Conservation (phyloP, 2,797 vertebrate genomes). For the Myiothlypis chrysogaster region DNA sequence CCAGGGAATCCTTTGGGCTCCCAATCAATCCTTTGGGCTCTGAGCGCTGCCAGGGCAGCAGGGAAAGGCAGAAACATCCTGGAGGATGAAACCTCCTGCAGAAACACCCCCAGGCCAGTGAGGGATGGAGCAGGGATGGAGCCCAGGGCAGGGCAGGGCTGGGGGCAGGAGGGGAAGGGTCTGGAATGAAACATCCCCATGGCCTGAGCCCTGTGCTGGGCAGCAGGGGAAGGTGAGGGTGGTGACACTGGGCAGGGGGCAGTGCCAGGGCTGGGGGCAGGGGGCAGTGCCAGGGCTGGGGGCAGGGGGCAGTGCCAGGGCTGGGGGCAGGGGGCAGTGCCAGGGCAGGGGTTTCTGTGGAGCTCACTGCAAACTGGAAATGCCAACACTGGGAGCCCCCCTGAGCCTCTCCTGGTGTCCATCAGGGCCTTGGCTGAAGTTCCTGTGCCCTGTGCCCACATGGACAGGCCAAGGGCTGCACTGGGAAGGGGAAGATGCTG, state of each 20-base stretch:
- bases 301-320: too few relatives aligned
- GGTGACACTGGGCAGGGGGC: not conserved
- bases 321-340: too few relatives aligned
- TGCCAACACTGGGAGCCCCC: not conserved
- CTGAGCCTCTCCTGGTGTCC: not conserved
- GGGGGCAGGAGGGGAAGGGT: not conserved
- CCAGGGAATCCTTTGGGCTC: not conserved
- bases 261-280: not conserved
- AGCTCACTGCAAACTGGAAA: too few relatives aligned
- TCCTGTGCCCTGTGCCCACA: not conserved
- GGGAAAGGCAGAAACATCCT: not conserved
- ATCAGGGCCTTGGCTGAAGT: not conserved
- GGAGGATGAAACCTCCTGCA: not conserved
- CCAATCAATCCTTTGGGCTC: not conserved
- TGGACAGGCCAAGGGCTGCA: not conserved
- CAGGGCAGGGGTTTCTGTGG: too few relatives aligned
- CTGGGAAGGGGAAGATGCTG: not conserved
- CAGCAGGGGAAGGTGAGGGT: not conserved
- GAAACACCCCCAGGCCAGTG: fast-evolving
- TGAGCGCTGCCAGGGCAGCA: not conserved
- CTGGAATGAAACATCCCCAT: fast-evolving
- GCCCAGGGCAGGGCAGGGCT: too few relatives aligned
- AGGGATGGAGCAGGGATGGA: not conserved
- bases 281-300: too few relatives aligned
- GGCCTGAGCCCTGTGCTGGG: fast-evolving